phyloP scores from a whole-genome alignment of 1,140 invertebrate genomes.

The Oryctes rhinoceros region DNA sequence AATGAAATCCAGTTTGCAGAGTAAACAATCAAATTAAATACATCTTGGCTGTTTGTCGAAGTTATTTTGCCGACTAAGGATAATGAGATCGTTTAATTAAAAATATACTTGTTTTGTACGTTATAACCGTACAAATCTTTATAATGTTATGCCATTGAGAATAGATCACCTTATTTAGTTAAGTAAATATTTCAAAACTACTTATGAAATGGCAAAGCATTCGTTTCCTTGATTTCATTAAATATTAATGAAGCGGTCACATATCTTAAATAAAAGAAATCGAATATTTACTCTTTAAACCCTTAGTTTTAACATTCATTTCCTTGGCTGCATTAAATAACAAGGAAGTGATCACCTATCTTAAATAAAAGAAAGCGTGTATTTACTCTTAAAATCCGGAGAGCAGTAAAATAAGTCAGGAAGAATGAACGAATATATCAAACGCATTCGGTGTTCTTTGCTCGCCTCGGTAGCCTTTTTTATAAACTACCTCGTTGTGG shows the following conservation, averaged over 20 bases:
- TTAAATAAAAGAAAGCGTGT: too few species aligned
- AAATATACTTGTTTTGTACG: background rate
- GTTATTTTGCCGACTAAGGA: background rate
- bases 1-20: background rate
- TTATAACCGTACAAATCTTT: background rate
- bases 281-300: too few species aligned
- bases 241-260: too few species aligned
- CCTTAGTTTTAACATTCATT: background rate
- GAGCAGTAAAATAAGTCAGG: background rate
- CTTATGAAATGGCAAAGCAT: too few species aligned
- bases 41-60: background rate
- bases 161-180: too few species aligned
- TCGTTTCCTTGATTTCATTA: too few species aligned
- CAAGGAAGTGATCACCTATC: too few species aligned
- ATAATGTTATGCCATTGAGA: too few species aligned
- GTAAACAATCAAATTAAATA: slow-evolving; percentile 29
- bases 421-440: slow-evolving; percentile 14
- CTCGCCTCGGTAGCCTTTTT: background rate
- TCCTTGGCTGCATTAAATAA: too few species aligned
- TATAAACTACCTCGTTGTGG: background rate
- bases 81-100: background rate
- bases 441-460: background rate
- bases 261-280: too few species aligned
- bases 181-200: too few species aligned
- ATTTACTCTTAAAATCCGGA: background rate